Evolutionary conservation across 2,797 vertebrate genomes (phyloP).

Genomic region (Syndactyla subalaris): DNA sequence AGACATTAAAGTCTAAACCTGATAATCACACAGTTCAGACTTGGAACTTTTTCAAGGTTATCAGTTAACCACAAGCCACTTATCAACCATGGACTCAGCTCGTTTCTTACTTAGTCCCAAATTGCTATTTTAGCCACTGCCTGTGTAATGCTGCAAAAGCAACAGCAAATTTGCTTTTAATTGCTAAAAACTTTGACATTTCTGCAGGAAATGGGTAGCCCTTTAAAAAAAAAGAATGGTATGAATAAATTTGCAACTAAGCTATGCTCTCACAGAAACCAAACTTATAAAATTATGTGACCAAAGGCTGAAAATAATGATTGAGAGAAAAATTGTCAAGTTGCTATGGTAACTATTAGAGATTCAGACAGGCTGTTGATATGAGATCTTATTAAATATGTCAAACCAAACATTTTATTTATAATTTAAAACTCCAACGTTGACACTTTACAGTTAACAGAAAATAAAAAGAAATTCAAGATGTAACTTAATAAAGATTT

Average conservation of each 20-base stretch:
- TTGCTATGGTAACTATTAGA: conserved; percentile 64
- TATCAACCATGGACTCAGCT: background rate
- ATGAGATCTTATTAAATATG: conserved; percentile 55
- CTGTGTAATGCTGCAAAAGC: background rate
- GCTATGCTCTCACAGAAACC: background rate
- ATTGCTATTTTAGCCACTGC: background rate
- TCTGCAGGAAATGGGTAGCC: conserved; percentile 1
- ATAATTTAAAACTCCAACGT: conserved; percentile 19
- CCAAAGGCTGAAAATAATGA: conserved; percentile 59
- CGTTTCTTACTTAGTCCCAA: background rate
- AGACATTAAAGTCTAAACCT: background rate
- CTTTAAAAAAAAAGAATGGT: conserved; percentile 20
- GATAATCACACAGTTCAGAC: background rate
- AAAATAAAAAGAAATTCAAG: conserved; percentile 50
- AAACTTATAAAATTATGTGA: conserved; percentile 49
- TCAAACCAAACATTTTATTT: conserved; percentile 62
- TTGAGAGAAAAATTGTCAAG: conserved; percentile 33
- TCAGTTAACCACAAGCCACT: background rate
- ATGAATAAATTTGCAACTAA: conserved; percentile 48
- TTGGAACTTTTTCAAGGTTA: background rate
- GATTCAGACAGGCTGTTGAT: conserved; percentile 63
- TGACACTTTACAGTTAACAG: conserved; percentile 18
- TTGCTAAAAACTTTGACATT: background rate
- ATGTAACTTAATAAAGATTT: conserved; percentile 20
- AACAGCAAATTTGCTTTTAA: conserved; percentile 11